A percentile compares a stretch with the other conserved stretches of the same genome.
Conservation (phyloP, 1,140 invertebrate species). For the Bombus waltoni region DNA sequence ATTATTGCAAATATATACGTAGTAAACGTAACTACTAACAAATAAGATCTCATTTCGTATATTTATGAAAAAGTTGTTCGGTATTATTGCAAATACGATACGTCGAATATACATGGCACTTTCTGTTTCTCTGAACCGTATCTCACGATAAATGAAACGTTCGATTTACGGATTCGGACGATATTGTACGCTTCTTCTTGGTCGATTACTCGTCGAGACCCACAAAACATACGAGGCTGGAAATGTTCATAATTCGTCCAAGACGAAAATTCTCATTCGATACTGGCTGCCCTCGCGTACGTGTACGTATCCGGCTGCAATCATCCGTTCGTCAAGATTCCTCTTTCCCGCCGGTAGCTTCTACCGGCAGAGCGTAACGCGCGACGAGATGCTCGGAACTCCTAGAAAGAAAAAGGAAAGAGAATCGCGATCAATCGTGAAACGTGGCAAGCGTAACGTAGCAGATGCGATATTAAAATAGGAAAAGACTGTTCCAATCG, state of each 20-base stretch:
- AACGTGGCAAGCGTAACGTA: not conserved
- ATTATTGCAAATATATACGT: too few species aligned
- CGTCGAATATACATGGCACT: not conserved
- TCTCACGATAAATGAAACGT: too few species aligned
- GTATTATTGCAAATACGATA: not conserved
- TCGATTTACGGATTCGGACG: too few species aligned
- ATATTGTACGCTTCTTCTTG: too few species aligned
- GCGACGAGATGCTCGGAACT: not conserved
- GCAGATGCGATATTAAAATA: not conserved
- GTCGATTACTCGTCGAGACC: not conserved
- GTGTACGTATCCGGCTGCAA: not conserved
- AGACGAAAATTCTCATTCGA: not conserved
- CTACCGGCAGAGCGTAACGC: not conserved
- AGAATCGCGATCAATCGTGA: not conserved
- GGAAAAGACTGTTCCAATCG: not conserved
- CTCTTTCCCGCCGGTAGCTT: too few species aligned
- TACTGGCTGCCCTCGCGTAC: not conserved
- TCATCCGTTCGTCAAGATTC: not conserved
- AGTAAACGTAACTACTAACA: not conserved
- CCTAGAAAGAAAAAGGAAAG: constrained; percentile 24
- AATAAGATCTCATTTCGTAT: not conserved
- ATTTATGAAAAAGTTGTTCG: not conserved
- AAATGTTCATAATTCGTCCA: not conserved
- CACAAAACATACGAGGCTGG: not conserved
- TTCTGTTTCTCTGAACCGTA: too few species aligned